phyloP scores from a whole-genome alignment of 1,140 invertebrate genomes.

The Teleogryllus occipitalis region DNA sequence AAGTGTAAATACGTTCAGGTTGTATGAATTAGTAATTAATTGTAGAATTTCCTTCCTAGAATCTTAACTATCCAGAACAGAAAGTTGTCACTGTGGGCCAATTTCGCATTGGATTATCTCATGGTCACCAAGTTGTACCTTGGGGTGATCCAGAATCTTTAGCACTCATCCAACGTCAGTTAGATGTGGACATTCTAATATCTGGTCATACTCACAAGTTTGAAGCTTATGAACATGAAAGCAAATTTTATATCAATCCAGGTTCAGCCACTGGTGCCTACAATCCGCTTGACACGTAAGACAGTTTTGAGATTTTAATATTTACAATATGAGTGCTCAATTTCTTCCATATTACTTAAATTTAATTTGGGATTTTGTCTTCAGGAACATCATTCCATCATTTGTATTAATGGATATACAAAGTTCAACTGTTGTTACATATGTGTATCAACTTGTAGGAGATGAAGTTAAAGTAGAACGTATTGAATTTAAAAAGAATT shows the following conservation, averaged over 20 bases:
- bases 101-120: conserved; percentile 94
- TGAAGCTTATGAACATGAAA: conserved; percentile 97
- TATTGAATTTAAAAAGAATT: conserved; percentile 92
- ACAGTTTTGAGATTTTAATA: conserved; percentile 9
- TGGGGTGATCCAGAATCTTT: conserved; percentile 93
- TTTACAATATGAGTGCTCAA: not conserved
- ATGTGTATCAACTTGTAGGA: conserved; percentile 94
- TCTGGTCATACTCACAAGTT: conserved; percentile 98
- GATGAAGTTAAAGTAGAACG: conserved; percentile 99
- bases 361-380: conserved; percentile 33
- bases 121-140: conserved; percentile 95
- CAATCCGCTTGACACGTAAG: conserved; percentile 82
- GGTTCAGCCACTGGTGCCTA: conserved; percentile 98
- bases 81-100: conserved; percentile 98
- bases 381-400: conserved; percentile 82
- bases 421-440: conserved; percentile 93
- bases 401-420: conserved; percentile 99
- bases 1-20: not conserved
- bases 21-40: not conserved
- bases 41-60: conserved; percentile 41
- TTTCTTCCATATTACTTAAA: not conserved
- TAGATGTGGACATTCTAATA: conserved; percentile 98
- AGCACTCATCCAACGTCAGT: conserved; percentile 87
- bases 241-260: conserved; percentile 99
- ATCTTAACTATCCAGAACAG: conserved; percentile 93